phyloP scores from a whole-genome alignment of 2,888 invertebrate genomes.

The Morpho deidamia region DNA sequence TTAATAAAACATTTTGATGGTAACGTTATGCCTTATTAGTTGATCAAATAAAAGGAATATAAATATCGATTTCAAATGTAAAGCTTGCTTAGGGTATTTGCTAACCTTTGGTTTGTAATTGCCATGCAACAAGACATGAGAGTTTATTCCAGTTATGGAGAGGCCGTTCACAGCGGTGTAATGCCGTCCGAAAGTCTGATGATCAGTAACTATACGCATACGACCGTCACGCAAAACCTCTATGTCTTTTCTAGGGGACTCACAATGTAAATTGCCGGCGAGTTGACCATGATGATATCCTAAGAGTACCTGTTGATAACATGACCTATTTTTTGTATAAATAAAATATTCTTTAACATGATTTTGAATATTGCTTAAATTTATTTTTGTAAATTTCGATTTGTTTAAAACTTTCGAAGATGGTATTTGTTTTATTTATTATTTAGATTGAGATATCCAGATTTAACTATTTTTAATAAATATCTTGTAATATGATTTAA shows the following conservation, averaged over 20 bases:
- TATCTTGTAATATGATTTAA: not conserved
- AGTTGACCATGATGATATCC: constrained; percentile 74
- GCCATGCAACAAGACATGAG: not conserved
- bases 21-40: too few species aligned
- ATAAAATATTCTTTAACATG: too few species aligned
- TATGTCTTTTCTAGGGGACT: constrained; percentile 72
- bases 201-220: constrained; percentile 76
- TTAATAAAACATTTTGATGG: too few species aligned
- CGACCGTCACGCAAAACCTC: constrained; percentile 70
- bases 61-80: too few species aligned
- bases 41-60: too few species aligned
- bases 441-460: too few species aligned
- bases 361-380: too few species aligned
- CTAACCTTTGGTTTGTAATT: not conserved
- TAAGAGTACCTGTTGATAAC: constrained; percentile 61
- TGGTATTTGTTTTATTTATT: too few species aligned
- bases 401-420: too few species aligned
- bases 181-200: constrained; percentile 21
- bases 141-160: not conserved
- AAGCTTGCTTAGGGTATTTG: too few species aligned
- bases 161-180: not conserved
- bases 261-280: constrained; percentile 85
- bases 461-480: not conserved
- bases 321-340: too few species aligned
- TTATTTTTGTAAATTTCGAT: too few species aligned